phyloP scores from a whole-genome alignment of 2,888 invertebrate genomes.

The Lacanobia wlatinum region DNA sequence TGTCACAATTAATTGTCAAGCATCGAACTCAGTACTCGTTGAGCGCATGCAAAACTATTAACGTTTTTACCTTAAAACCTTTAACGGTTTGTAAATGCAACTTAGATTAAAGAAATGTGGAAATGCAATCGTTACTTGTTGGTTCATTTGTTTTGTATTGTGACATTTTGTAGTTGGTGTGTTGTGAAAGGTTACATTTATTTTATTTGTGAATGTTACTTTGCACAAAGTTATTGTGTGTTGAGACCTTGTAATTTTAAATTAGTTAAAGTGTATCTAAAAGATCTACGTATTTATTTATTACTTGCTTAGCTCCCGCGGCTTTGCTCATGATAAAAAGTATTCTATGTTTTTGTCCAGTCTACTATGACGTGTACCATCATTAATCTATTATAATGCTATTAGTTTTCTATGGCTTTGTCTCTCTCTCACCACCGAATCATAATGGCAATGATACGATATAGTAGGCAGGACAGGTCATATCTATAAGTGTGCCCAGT shows the following conservation, averaged over 20 bases:
- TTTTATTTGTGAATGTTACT: neutral
- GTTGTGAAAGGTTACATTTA: neutral
- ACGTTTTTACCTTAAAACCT: slow-evolving; percentile 53
- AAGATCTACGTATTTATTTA: too few relatives aligned
- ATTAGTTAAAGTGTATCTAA: too few relatives aligned
- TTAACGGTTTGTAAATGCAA: slow-evolving; percentile 31
- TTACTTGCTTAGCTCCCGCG: too few relatives aligned
- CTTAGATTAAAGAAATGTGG: slow-evolving; percentile 43
- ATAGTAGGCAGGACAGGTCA: too few relatives aligned
- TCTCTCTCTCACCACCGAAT: too few relatives aligned
- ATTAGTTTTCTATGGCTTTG: too few relatives aligned
- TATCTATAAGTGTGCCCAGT: too few relatives aligned
- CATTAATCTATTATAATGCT: too few relatives aligned
- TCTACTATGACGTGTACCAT: too few relatives aligned
- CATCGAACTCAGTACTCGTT: slow-evolving; percentile 37
- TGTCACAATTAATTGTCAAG: slow-evolving; percentile 55
- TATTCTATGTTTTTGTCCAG: too few relatives aligned
- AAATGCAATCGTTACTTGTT: slow-evolving; percentile 14
- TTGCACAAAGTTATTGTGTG: neutral
- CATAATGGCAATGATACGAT: too few relatives aligned
- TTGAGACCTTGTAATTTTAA: neutral
- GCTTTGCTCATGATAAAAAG: too few relatives aligned
- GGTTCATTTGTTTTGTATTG: slow-evolving; percentile 1
- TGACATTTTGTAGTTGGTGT: neutral
- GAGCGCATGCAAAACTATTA: slow-evolving; percentile 61